Conservation (phyloP, 2,113 vertebrate genomes). For the Otolemur garnettii region DNA sequence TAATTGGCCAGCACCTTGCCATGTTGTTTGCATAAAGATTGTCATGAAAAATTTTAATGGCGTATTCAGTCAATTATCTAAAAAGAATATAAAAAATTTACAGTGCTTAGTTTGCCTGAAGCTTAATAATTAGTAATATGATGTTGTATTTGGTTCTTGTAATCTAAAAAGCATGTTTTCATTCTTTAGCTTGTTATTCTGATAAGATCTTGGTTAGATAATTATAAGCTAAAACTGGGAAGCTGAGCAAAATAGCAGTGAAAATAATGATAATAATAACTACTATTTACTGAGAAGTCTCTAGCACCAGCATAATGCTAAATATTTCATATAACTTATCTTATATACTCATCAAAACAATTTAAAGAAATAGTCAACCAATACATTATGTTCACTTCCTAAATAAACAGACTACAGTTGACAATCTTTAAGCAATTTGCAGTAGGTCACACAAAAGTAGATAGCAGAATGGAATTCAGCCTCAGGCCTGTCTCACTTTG, state of each 20-base stretch:
- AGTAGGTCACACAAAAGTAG: not conserved
- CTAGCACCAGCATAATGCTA: not conserved
- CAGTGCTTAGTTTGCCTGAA: not conserved
- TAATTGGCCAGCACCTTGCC: not conserved
- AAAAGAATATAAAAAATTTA: slow-evolving; percentile 23
- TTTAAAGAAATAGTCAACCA: not conserved
- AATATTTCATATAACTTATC: not conserved
- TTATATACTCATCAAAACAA: not conserved
- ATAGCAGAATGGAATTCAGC: not conserved
- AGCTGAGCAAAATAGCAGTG: not conserved
- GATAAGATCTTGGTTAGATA: not conserved
- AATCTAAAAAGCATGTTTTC: not conserved
- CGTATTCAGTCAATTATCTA: not conserved
- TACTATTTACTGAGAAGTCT: slow-evolving; percentile 10
- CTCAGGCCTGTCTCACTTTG: not conserved
- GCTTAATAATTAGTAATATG: not conserved
- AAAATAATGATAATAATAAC: not conserved
- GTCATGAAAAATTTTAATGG: not conserved
- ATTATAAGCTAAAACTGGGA: slow-evolving; percentile 33
- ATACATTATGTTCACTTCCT: not conserved
- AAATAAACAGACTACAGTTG: not conserved
- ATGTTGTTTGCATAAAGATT: slow-evolving; percentile 29
- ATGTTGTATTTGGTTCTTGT: not conserved
- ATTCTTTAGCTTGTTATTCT: not conserved
- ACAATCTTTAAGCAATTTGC: not conserved